Evolutionary conservation across 1,140 invertebrate species (phyloP).

Genomic region (Scaptomyza montana): DNA sequence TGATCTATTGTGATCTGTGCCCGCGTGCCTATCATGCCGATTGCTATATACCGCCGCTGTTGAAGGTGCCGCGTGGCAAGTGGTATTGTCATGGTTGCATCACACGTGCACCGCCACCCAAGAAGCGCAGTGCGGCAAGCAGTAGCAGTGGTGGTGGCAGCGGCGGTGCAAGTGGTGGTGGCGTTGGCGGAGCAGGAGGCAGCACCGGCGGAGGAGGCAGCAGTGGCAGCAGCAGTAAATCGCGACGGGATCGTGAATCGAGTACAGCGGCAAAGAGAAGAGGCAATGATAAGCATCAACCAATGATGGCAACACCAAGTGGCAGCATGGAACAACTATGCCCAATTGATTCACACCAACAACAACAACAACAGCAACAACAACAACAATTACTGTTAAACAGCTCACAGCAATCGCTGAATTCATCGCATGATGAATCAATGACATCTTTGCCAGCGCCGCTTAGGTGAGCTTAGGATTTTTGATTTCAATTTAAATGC

Average conservation of each 20-base stretch:
- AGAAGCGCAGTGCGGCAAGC: constrained; percentile 84
- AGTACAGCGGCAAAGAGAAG: constrained; percentile 66
- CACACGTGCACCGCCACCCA: constrained; percentile 89
- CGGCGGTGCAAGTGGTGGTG: constrained; percentile 18
- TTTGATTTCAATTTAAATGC: too few species aligned
- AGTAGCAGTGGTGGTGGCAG: constrained; percentile 40
- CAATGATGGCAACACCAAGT: constrained; percentile 13
- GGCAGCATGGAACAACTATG: constrained; percentile 57
- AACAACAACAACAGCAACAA: constrained; percentile 56
- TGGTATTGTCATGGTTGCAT: constrained; percentile 94
- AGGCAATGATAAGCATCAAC: constrained; percentile 50
- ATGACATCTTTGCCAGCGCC: constrained; percentile 82
- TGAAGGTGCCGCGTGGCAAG: constrained; percentile 93
- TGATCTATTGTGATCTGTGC: constrained; percentile 94
- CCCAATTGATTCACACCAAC: constrained; percentile 42
- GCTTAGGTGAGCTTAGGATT: constrained; percentile 64
- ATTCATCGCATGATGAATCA: constrained; percentile 84
- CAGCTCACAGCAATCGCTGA: constrained; percentile 80
- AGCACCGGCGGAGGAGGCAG: constrained; percentile 4
- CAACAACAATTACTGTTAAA: constrained; percentile 64
- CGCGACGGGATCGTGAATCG: constrained; percentile 67
- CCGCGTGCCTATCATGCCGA: constrained; percentile 95
- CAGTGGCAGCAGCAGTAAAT: constrained; percentile 63
- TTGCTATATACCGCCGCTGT: constrained; percentile 94
- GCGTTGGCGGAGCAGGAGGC: background rate